Evolutionary conservation across 2,113 vertebrate species (phyloP).

Genomic region (Spea multiplicata): DNA sequence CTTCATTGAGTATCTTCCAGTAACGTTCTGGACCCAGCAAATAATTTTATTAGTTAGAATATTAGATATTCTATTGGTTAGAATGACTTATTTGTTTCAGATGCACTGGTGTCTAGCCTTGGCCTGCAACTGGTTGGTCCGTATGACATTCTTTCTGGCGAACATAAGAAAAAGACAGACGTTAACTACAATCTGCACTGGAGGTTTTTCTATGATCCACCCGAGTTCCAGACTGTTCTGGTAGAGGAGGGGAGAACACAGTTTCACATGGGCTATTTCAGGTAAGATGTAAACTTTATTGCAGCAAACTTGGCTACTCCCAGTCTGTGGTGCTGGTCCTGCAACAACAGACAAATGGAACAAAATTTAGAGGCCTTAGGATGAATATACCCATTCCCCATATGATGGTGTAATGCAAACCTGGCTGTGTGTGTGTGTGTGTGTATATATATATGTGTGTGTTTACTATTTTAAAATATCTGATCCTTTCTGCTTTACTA

Average conservation of each 20-base stretch:
- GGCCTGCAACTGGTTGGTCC: slow-evolving; percentile 89
- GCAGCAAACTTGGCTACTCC: too few species aligned
- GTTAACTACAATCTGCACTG: slow-evolving; percentile 87
- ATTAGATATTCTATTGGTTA: not conserved
- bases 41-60: not conserved
- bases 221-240: slow-evolving; percentile 93
- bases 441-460: too few species aligned
- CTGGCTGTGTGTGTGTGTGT: too few species aligned
- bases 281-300: slow-evolving; percentile 63
- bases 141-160: slow-evolving; percentile 88
- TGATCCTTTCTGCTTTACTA: too few species aligned
- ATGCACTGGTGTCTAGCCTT: slow-evolving; percentile 73
- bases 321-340: too few species aligned
- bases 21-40: too few species aligned
- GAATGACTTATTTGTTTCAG: slow-evolving; percentile 59
- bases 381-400: too few species aligned
- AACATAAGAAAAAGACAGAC: slow-evolving; percentile 71
- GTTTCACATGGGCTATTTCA: slow-evolving; percentile 95
- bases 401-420: too few species aligned
- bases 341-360: too few species aligned
- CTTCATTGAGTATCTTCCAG: not conserved
- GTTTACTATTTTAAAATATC: too few species aligned
- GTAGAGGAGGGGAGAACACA: slow-evolving; percentile 74
- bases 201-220: slow-evolving; percentile 94
- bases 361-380: too few species aligned